A percentile compares a stretch with the other conserved stretches of the same genome.
These are phyloP conservation scores for Oxycera nigricornis DNA, from an alignment of 2,888 invertebrate genomes.

Conservation along the genomic window DNA sequence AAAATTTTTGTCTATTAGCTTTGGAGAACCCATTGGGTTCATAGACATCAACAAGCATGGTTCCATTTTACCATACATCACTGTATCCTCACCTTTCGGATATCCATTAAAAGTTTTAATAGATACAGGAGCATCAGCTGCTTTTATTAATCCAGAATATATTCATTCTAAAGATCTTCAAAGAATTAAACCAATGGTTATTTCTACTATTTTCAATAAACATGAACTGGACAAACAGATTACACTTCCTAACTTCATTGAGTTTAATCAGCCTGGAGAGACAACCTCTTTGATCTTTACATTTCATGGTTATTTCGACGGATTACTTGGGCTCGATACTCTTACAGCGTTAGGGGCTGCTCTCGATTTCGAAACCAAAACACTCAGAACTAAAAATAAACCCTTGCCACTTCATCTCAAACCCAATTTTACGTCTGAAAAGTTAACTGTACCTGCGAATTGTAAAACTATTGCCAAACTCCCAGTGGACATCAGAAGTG, in stretches of 20 bases:
- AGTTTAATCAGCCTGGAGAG: conserved; percentile 38
- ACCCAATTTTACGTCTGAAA: not conserved
- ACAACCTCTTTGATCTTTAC: conserved; percentile 9
- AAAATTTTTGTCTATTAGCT: conserved; percentile 47
- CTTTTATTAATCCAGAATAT: conserved; percentile 24
- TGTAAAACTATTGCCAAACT: not conserved
- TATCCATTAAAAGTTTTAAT: conserved; percentile 42
- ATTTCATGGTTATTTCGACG: conserved; percentile 36
- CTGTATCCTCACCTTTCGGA: conserved; percentile 44
- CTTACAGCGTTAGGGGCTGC: conserved; percentile 13
- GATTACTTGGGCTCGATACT: conserved; percentile 22
- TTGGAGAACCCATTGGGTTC: conserved; percentile 46
- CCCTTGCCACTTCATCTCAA: not conserved
- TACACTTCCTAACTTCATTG: conserved; percentile 23
- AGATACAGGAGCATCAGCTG: conserved; percentile 10
- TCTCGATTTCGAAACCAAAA: conserved; percentile 25
- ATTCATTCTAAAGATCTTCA: not conserved
- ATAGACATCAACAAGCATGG: conserved; percentile 45
- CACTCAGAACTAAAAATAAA: conserved; percentile 13
- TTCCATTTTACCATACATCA: conserved; percentile 40
- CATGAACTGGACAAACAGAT: not conserved
- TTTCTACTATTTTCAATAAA: conserved; percentile 14
- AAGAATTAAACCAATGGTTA: not conserved
- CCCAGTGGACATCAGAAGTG: not conserved
- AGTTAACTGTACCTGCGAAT: not conserved